phyloP scores from a whole-genome alignment of 2,113 vertebrate species.

The Budorcas taxicolor region DNA sequence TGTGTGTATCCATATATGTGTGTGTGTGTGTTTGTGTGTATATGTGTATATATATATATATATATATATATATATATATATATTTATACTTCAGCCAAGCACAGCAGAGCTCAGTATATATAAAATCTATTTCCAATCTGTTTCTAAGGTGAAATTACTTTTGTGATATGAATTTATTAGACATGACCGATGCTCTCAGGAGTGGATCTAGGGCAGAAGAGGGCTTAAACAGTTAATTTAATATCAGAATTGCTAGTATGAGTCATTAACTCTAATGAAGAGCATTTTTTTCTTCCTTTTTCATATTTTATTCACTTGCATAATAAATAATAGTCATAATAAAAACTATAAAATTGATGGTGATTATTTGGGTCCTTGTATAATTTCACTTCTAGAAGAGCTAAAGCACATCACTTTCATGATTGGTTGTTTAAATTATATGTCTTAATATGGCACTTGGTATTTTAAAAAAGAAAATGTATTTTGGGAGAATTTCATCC shows the following conservation, averaged over 20 bases:
- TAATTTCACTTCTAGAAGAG: conserved; percentile 29
- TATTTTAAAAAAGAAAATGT: conserved; percentile 59
- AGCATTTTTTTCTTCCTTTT: not conserved
- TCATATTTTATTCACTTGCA: conserved; percentile 33
- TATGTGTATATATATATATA: not conserved
- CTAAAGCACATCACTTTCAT: conserved; percentile 7
- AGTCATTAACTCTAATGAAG: conserved; percentile 45
- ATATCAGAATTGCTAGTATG: conserved; percentile 28
- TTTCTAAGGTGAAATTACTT: not conserved
- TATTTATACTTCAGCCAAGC: not conserved
- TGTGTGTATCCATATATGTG: not conserved
- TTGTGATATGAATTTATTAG: not conserved
- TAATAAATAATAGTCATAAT: conserved; percentile 54
- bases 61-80: not conserved
- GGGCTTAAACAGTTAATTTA: conserved; percentile 26
- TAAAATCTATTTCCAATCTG: not conserved
- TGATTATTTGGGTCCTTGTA: not conserved
- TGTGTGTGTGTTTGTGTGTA: not conserved
- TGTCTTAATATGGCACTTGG: conserved; percentile 38
- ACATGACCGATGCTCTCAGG: not conserved
- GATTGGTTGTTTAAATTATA: conserved; percentile 51
- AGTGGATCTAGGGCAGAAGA: not conserved
- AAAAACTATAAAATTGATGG: conserved; percentile 48
- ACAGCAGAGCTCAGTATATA: not conserved
- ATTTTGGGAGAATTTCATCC: conserved; percentile 56